phyloP scores from a whole-genome alignment of 2,888 invertebrate species.

The Nebria brevicollis region DNA sequence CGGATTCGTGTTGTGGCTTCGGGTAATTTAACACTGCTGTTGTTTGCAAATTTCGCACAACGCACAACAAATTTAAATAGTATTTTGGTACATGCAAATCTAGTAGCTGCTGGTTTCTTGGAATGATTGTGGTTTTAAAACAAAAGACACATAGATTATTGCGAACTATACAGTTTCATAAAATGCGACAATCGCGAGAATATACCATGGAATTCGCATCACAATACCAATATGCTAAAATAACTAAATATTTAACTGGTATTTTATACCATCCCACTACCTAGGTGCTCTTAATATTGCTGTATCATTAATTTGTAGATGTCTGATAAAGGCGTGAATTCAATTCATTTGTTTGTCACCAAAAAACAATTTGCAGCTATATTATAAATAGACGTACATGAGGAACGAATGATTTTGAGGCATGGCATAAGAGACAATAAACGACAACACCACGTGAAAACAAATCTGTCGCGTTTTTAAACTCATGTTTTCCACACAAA shows the following conservation, averaged over 20 bases:
- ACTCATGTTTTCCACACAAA: constrained; percentile 58
- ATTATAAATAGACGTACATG: not conserved
- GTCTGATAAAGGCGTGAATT: not conserved
- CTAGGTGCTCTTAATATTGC: not conserved
- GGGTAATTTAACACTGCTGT: constrained; percentile 6
- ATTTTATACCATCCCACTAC: not conserved
- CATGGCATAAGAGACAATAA: constrained; percentile 30
- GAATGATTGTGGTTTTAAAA: constrained; percentile 21
- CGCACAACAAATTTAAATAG: constrained; percentile 57
- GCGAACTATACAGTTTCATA: not conserved
- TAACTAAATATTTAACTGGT: not conserved
- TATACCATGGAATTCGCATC: not conserved
- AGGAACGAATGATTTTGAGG: not conserved
- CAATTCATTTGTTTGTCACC: not conserved
- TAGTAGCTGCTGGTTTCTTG: constrained; percentile 28
- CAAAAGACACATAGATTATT: constrained; percentile 35
- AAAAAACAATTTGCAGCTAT: not conserved
- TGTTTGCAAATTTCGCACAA: constrained; percentile 39
- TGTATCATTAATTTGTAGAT: not conserved
- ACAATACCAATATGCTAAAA: not conserved
- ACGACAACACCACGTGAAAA: constrained; percentile 55
- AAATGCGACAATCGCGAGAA: not conserved
- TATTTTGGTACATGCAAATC: constrained; percentile 60
- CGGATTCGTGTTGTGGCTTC: not conserved
- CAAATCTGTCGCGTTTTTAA: constrained; percentile 58